These are phyloP conservation scores for Copsychus sechellarum DNA, from an alignment of 2,113 vertebrate genomes.

Conservation along the genomic window DNA sequence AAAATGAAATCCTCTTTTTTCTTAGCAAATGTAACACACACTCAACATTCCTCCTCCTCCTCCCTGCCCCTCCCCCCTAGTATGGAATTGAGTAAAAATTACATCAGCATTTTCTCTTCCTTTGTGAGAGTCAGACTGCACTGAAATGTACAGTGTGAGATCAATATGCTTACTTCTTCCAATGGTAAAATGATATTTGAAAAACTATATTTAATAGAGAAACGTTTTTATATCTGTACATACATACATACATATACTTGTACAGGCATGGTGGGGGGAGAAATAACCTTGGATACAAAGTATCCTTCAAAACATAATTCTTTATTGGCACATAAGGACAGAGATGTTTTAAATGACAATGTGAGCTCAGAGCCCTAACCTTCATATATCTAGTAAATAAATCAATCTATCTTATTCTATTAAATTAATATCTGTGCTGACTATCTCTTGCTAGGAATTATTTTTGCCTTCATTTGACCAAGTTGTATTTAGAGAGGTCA, in stretches of 20 bases:
- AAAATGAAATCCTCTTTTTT: not conserved
- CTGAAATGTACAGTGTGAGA: not conserved
- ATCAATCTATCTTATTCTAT: conserved; percentile 13
- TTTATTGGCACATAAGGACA: not conserved
- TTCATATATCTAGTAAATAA: conserved; percentile 8
- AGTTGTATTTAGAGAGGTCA: not conserved
- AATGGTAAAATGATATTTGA: not conserved
- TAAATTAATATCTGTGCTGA: conserved; percentile 15
- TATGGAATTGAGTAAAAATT: not conserved
- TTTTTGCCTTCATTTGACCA: not conserved
- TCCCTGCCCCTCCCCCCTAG: fast-evolving
- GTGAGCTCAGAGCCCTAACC: not conserved
- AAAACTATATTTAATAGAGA: not conserved
- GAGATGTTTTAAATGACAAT: not conserved
- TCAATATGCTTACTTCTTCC: not conserved
- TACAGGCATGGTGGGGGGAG: fast-evolving
- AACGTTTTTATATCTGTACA: not conserved
- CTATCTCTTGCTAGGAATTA: not conserved
- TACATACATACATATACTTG: not conserved
- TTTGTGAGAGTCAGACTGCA: not conserved
- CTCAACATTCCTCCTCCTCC: too few species aligned
- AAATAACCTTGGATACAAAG: not conserved
- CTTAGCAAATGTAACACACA: not conserved
- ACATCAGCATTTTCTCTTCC: not conserved
- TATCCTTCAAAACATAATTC: not conserved